Base-by-base conservation (phyloP, 64 coral and sea anemone genomes). In the Stichodactyla helianthus region DNA sequence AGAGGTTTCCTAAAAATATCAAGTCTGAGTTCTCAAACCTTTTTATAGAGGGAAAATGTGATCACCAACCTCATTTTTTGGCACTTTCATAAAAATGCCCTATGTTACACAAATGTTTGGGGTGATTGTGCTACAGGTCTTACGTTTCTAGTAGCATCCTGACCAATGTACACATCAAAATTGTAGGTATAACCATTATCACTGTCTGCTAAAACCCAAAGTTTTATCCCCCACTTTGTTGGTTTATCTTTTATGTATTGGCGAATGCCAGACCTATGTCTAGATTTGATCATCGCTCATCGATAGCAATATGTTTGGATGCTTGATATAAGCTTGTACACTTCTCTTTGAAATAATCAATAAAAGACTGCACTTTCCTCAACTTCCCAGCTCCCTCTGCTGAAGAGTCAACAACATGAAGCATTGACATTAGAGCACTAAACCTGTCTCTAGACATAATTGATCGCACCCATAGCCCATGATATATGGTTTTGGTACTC, bases 201-300 rank as follows among this genome's bases (percentile, higher is more conserved):
- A 77, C 90, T 92, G 64, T 92, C 86, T 7, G 90, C 90, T 76
- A 77, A 51, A 19, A 92, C 79, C 91, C 86, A 88, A 8, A 92
- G 53, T 23, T 93, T 93, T 71, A 93, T 88, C 10, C 86, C 82
- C 71, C 55, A 85, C 23, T 88, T 93, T 5, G 64, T 82, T 5
- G 78, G 85, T 71, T 92, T 92, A 67, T 92, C 61, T 54, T 92
- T 93, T 57, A 93, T 85, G 60, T 77, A 93, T 59, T 93, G 86
- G 5, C 87, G 19, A 10, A 93, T 93, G 51, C 71, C 87, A 26
- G 91, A 93, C 18, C 82, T 20, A 64, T 93, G 91, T 80, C 82
- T 50, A 51, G 86, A 89, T 81, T 89, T 93, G 1, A 93, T 87
- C 91, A 89, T 89, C 87, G 63, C 71, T 93, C 86, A 89, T 93